Percentiles rank a stretch among this genome's conserved stretches.
Conservation (phyloP, 2,113 vertebrate genomes). For the Mustela nigripes region DNA sequence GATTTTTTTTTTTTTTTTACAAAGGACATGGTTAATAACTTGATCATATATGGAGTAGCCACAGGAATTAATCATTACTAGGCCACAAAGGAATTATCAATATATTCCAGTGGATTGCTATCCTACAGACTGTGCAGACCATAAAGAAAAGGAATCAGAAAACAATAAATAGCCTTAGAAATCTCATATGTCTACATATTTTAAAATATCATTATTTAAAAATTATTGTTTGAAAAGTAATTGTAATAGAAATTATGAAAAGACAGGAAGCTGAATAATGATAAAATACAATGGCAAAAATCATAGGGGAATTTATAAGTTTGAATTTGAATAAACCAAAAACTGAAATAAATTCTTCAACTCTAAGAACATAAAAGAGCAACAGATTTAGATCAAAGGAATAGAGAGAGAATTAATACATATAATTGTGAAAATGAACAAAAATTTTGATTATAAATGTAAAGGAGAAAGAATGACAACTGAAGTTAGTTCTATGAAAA, state of each 20-base stretch:
- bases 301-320: conserved; percentile 19
- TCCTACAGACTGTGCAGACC: background rate
- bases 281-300: background rate
- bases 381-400: conserved; percentile 20
- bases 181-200: background rate
- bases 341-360: background rate
- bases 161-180: background rate
- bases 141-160: conserved; percentile 32
- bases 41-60: background rate
- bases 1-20: background rate
- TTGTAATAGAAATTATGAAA: background rate
- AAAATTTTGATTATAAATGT: background rate
- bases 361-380: background rate
- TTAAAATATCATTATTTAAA: conserved; percentile 41
- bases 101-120: background rate
- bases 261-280: conserved; percentile 12
- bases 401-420: background rate
- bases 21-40: background rate
- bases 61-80: background rate
- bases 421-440: background rate
- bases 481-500: conserved; percentile 5
- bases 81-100: background rate
- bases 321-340: background rate
- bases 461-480: background rate
- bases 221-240: background rate